Conservation (phyloP, 2,113 vertebrate genomes). For the Nicator chloris region DNA sequence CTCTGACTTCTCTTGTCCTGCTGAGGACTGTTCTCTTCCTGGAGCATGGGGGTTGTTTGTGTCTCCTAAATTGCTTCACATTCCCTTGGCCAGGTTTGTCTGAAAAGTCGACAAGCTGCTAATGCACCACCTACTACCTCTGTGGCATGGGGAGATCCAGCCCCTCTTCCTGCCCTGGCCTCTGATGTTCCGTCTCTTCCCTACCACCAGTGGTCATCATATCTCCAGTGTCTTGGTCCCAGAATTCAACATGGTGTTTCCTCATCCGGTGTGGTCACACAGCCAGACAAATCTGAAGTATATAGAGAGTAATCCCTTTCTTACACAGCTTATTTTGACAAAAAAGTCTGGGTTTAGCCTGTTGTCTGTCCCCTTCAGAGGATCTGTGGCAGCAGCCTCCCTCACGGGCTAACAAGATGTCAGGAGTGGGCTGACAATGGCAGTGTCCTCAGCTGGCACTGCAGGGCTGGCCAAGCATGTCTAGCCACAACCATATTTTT, state of each 20-base stretch:
- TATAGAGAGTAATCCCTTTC: not conserved
- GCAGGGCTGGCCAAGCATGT: not conserved
- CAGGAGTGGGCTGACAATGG: not conserved
- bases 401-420: not conserved
- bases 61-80: not conserved
- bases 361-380: not conserved
- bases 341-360: not conserved
- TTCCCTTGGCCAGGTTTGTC: not conserved
- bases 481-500: not conserved
- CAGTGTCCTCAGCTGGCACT: not conserved
- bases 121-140: not conserved
- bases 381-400: not conserved
- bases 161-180: not conserved
- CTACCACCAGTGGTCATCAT: not conserved
- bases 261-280: not conserved
- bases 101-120: fast-evolving
- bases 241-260: not conserved
- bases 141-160: not conserved
- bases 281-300: not conserved
- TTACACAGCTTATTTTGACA: not conserved
- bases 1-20: not conserved
- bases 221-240: not conserved
- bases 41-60: not conserved
- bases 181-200: not conserved
- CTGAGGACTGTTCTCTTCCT: not conserved